Percentiles rank a stretch among this genome's conserved stretches.
phyloP scores from a whole-genome alignment of 2,113 vertebrate genomes.

The Epinephelus moara region DNA sequence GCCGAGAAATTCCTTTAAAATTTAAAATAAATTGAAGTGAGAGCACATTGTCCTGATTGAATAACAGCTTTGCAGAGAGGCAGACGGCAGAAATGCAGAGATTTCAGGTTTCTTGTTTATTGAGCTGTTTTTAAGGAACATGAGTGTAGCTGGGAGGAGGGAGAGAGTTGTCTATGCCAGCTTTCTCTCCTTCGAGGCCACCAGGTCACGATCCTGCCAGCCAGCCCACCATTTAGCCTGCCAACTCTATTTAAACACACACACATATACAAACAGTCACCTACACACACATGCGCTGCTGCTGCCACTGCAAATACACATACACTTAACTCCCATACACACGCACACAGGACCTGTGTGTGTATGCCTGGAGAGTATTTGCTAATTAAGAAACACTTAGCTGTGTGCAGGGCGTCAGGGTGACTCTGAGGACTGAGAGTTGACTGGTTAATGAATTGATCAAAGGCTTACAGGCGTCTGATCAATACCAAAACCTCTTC shows the following conservation, averaged over 20 bases:
- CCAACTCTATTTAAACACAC: constrained; percentile 58
- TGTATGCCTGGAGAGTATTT: constrained; percentile 30
- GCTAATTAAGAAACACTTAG: constrained; percentile 70
- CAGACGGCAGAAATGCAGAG: not conserved
- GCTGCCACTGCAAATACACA: not conserved
- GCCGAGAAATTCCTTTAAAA: constrained; percentile 8
- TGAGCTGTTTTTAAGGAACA: constrained; percentile 24
- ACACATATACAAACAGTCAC: constrained; percentile 18
- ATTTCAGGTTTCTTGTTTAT: not conserved
- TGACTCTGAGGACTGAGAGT: constrained; percentile 6
- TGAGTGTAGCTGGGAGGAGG: not conserved
- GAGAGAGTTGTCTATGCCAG: constrained; percentile 44
- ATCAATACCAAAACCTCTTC: constrained; percentile 57
- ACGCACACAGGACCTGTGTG: not conserved
- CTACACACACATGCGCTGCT: constrained; percentile 3
- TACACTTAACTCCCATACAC: constrained; percentile 1
- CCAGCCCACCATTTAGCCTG: constrained; percentile 59
- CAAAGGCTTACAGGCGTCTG: constrained; percentile 25
- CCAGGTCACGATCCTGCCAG: constrained; percentile 62
- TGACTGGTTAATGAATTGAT: constrained; percentile 69
- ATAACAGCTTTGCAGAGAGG: not conserved
- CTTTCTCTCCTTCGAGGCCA: constrained; percentile 42
- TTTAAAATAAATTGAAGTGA: not conserved
- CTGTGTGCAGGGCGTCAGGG: not conserved
- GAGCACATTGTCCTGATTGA: constrained; percentile 10